Evolutionary conservation across 2,888 invertebrate species (phyloP).

Genomic region (Pteria penguin): DNA sequence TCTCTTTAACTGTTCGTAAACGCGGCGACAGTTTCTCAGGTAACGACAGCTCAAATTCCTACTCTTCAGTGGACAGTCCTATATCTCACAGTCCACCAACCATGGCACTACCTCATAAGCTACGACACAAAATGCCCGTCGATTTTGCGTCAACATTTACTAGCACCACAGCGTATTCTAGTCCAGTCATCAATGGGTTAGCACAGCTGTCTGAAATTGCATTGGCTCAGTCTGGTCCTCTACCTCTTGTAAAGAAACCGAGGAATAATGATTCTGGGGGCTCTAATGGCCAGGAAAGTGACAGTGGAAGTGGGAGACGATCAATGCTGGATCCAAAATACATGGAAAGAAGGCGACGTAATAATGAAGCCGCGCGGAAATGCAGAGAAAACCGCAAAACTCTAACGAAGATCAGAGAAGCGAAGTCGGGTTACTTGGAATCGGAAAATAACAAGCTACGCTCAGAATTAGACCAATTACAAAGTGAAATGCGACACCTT

Average conservation of each 20-base stretch:
- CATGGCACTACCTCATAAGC: conserved; percentile 69
- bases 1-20: conserved; percentile 58
- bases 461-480: conserved; percentile 89
- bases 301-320: conserved; percentile 5
- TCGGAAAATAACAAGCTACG: conserved; percentile 83
- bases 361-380: conserved; percentile 81
- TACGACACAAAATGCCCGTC: conserved; percentile 66
- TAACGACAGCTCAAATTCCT: conserved; percentile 58
- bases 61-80: conserved; percentile 53
- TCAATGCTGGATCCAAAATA: conserved; percentile 74
- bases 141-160: conserved; percentile 31
- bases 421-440: conserved; percentile 78
- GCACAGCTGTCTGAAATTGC: conserved; percentile 72
- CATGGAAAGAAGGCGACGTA: conserved; percentile 80
- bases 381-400: conserved; percentile 81
- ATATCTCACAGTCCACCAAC: conserved; percentile 48
- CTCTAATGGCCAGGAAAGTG: conserved; percentile 22
- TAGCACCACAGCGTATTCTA: conserved; percentile 30
- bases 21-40: conserved; percentile 53
- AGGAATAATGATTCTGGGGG: conserved; percentile 27
- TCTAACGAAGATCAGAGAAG: conserved; percentile 78
- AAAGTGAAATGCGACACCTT: conserved; percentile 93
- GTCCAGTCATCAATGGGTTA: conserved; percentile 67
- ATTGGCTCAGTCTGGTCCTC: conserved; percentile 65
- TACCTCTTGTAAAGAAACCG: conserved; percentile 57